A percentile compares a stretch with the other conserved stretches of the same genome.
Conservation (phyloP, 2,888 invertebrate genomes). For the Microchrysa polita region DNA sequence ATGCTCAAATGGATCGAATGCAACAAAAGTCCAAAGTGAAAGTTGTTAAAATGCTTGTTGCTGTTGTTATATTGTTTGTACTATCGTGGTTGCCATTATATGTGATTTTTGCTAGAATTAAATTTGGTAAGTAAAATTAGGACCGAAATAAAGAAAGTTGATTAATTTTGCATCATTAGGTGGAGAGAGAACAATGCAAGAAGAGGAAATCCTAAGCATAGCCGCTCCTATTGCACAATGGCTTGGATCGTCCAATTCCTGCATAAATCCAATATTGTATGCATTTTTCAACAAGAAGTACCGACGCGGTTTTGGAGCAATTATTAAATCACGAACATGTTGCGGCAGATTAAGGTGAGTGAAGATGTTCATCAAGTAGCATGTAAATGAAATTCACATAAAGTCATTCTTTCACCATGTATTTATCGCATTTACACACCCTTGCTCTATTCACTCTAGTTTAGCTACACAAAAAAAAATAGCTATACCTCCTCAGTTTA, state of each 20-base stretch:
- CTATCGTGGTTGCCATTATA: slow-evolving; percentile 94
- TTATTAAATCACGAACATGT: slow-evolving; percentile 85
- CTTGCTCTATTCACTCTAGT: no score
- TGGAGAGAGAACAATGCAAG: slow-evolving; percentile 73
- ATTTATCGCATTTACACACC: no score
- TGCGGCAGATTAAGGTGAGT: slow-evolving; percentile 77
- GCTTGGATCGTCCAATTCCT: slow-evolving; percentile 93
- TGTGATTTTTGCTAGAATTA: slow-evolving; percentile 86
- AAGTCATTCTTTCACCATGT: not conserved
- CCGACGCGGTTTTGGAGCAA: slow-evolving; percentile 87
- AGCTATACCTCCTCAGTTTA: no score
- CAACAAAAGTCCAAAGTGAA: slow-evolving; percentile 95
- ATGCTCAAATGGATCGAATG: slow-evolving; percentile 90
- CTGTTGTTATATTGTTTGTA: slow-evolving; percentile 92
- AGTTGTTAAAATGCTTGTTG: slow-evolving; percentile 93
- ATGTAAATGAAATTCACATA: slow-evolving; percentile 18
- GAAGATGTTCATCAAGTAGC: not conserved
- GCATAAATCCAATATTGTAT: slow-evolving; percentile 94
- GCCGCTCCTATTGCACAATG: slow-evolving; percentile 90
- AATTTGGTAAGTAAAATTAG: slow-evolving; percentile 82
- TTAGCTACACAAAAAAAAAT: no score
- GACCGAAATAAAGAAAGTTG: not conserved
- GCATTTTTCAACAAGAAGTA: slow-evolving; percentile 96
- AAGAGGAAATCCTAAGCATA: slow-evolving; percentile 80
- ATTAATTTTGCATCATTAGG: slow-evolving; percentile 51